These are phyloP conservation scores for Notodonta dromedarius DNA, from an alignment of 2,888 invertebrate species.

Conservation along the genomic window DNA sequence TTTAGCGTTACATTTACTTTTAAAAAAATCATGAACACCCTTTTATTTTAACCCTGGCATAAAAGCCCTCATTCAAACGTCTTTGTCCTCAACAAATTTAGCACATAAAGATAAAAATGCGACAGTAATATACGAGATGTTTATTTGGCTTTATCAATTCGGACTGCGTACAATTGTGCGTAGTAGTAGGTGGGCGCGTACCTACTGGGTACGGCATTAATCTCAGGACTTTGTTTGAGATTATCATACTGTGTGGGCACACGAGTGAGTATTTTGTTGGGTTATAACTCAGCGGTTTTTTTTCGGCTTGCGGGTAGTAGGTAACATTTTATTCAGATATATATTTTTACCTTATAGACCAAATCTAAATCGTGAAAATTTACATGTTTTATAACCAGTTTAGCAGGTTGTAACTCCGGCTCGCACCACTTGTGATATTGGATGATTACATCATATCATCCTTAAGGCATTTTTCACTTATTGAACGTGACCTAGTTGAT, in stretches of 20 bases:
- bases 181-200: slow-evolving; percentile 21
- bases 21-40: background rate
- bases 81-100: slow-evolving; percentile 1
- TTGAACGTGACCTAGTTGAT: too few relatives aligned
- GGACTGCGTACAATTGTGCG: slow-evolving; percentile 40
- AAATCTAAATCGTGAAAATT: too few relatives aligned
- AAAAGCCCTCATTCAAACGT: background rate
- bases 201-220: slow-evolving; percentile 36
- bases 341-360: too few relatives aligned
- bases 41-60: background rate
- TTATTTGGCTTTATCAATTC: slow-evolving; percentile 41
- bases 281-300: background rate
- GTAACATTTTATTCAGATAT: too few relatives aligned
- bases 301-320: background rate
- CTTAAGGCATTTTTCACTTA: too few relatives aligned
- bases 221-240: slow-evolving; percentile 48
- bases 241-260: slow-evolving; percentile 39
- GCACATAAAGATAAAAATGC: slow-evolving; percentile 5
- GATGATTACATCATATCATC: too few relatives aligned
- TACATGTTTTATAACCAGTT: too few relatives aligned
- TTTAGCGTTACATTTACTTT: background rate
- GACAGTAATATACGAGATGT: slow-evolving; percentile 22
- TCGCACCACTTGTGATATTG: too few relatives aligned
- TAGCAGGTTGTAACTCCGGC: too few relatives aligned
- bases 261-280: slow-evolving; percentile 17